Evolutionary conservation across 2,888 invertebrate species (phyloP), one percentile per base, ranked within the genome.

Genomic region (Ophraella communa): DNA sequence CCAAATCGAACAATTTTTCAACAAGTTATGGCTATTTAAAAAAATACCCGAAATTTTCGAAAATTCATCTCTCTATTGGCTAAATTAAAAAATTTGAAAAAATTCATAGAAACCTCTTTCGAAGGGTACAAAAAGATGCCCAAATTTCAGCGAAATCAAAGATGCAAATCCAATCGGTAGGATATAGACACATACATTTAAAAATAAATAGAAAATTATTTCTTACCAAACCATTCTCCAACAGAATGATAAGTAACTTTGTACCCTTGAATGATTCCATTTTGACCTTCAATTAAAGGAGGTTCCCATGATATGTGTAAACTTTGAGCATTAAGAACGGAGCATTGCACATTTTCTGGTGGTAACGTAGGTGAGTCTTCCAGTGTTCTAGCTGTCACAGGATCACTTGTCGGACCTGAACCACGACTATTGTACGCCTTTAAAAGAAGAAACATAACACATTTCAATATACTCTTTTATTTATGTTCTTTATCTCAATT

Each of bases 291-390:
- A 53, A 87, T 83, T 54, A 91, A 89, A 20, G 94, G 94, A 17
- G 92, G 89, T 73, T 93, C 92, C 94, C 94, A 95, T 64, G 91
- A 89, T 72, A 94, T 91, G 77, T 93, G 90, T 69, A 94, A 87
- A 69, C 92, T 93, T 81, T 93, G 93, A 21, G 94, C 93, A 75
- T 91, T 91, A 63, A 93, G 83, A 20, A 94, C 91, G 61, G 91
- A 89, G 81, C 94, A 94, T 71, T 91, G 90, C 20, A 94, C 88
- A 74, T 91, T 89, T 76, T 93, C 92, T 3, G 94, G 94, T 18
- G 94, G 91, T 56, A 91, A 87, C 77, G 94, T 94, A 59, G 96
- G 96, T 14, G 94, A 91, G 83, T 94, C 94, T 85, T 94, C 94
- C 83, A 92, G 86, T 59, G 94, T 94, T 74, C 91, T 88, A 4